Evolutionary conservation across 2,888 invertebrate genomes (phyloP).

Genomic region (Agonopterix alstromeriana): DNA sequence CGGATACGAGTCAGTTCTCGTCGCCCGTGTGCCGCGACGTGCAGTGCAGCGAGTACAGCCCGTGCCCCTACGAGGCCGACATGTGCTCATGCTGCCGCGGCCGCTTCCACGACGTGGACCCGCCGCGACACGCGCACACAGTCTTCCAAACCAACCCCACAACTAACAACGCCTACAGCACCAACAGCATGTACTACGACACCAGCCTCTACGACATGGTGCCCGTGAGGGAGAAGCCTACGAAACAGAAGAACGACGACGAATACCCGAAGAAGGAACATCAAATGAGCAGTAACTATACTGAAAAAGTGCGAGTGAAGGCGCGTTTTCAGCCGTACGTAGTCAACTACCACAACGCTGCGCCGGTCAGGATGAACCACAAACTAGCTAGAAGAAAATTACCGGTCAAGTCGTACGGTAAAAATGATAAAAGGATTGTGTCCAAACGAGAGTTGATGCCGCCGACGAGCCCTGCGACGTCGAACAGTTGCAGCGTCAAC

Average conservation of each 20-base stretch:
- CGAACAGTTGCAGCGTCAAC: conserved; percentile 37
- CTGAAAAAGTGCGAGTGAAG: conserved; percentile 13
- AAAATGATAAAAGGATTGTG: neutral
- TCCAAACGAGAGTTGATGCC: neutral
- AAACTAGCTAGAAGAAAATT: conserved; percentile 2
- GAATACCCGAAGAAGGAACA: conserved; percentile 21
- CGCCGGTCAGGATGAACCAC: neutral
- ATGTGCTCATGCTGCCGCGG: conserved; percentile 49
- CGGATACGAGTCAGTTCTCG: conserved; percentile 40
- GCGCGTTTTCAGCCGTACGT: conserved; percentile 11
- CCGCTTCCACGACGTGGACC: conserved; percentile 46
- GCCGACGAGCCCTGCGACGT: conserved; percentile 11
- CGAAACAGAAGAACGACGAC: conserved; percentile 23
- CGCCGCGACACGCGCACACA: conserved; percentile 12
- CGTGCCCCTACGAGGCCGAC: conserved; percentile 29
- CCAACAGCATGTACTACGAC: conserved; percentile 35
- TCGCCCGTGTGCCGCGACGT: conserved; percentile 48
- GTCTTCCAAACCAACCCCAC: neutral
- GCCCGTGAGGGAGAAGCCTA: conserved; percentile 50
- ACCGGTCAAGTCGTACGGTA: neutral
- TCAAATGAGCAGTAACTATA: conserved; percentile 18
- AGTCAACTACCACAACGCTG: conserved; percentile 20
- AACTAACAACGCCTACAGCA: conserved; percentile 5
- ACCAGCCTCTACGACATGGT: conserved; percentile 51
- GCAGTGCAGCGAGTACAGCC: conserved; percentile 1